Evolutionary conservation across 2,113 vertebrate species (phyloP).

Genomic region (Crotalus helleri): DNA sequence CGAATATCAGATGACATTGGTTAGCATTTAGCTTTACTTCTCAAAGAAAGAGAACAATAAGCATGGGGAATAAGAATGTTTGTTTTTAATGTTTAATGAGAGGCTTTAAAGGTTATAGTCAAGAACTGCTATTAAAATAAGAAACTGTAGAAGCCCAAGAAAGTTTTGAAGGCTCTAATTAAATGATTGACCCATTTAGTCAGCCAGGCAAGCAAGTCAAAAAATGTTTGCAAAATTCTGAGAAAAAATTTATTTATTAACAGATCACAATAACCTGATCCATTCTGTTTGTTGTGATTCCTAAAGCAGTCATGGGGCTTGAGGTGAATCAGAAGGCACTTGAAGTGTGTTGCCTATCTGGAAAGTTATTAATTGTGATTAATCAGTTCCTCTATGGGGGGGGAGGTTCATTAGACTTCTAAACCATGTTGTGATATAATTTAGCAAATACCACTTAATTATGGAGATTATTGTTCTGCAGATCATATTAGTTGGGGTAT

Average conservation of each 20-base stretch:
- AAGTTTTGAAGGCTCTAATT: constrained; percentile 59
- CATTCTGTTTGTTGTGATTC: constrained; percentile 9
- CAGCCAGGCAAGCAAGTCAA: constrained; percentile 27
- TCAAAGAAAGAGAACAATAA: constrained; percentile 52
- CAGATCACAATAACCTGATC: constrained; percentile 25
- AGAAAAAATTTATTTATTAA: background rate
- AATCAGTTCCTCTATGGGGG: constrained; percentile 12
- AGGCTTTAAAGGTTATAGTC: constrained; percentile 24
- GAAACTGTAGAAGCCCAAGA: constrained; percentile 3
- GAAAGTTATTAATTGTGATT: constrained; percentile 30
- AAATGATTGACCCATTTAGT: constrained; percentile 43
- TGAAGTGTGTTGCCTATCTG: constrained; percentile 48
- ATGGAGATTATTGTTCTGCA: constrained; percentile 34
- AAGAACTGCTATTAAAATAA: constrained; percentile 4
- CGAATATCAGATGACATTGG: constrained; percentile 62
- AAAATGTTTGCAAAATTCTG: constrained; percentile 22
- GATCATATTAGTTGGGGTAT: constrained; percentile 1
- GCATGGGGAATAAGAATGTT: constrained; percentile 36
- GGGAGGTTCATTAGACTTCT: constrained; percentile 42
- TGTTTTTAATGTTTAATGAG: constrained; percentile 43
- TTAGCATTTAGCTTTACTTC: constrained; percentile 56
- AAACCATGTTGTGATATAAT: constrained; percentile 30
- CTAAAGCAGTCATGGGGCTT: constrained; percentile 22
- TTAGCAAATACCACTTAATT: constrained; percentile 36
- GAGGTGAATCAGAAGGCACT: background rate